phyloP scores from a whole-genome alignment of 1,140 invertebrate species.

The Leptoteleia sp. region DNA sequence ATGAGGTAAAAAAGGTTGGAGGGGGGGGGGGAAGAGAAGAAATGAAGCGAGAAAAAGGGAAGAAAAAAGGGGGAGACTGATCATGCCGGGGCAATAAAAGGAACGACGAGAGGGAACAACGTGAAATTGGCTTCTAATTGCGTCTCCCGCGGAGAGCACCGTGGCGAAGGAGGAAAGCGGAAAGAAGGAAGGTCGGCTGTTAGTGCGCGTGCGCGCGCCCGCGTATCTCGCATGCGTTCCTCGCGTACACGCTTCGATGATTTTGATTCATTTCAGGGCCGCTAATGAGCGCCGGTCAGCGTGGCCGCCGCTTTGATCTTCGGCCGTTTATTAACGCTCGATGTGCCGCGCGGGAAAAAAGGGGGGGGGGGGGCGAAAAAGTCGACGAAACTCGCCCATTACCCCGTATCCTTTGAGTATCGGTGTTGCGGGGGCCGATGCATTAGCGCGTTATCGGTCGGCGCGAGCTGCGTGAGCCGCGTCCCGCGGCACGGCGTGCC shows the following conservation, averaged over 20 bases:
- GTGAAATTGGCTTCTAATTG: constrained; percentile 72
- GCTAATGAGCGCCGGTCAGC: constrained; percentile 64
- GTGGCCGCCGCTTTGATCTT: constrained; percentile 66
- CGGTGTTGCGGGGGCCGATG: constrained; percentile 51
- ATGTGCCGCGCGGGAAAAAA: constrained; percentile 45
- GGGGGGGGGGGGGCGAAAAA: constrained; percentile 20
- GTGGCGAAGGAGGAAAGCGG: constrained; percentile 35
- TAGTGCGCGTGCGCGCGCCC: constrained; percentile 26
- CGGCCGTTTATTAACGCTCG: constrained; percentile 71
- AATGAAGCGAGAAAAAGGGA: too few relatives aligned
- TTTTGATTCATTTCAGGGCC: constrained; percentile 68
- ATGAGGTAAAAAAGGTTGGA: constrained; percentile 61
- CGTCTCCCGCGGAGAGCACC: constrained; percentile 66
- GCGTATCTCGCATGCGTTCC: constrained; percentile 28
- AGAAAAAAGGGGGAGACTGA: too few relatives aligned
- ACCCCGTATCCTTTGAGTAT: constrained; percentile 56
- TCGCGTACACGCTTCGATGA: constrained; percentile 57
- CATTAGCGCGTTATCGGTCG: constrained; percentile 60
- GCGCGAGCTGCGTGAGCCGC: too few relatives aligned
- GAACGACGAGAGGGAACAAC: constrained; percentile 56
- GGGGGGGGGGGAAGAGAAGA: too few relatives aligned
- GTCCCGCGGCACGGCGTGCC: constrained; percentile 20
- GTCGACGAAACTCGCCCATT: constrained; percentile 59
- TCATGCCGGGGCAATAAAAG: constrained; percentile 58
- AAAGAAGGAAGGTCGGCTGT: constrained; percentile 34